Evolutionary conservation across 2,888 invertebrate genomes (phyloP).

Genomic region (Eilema griseolum): DNA sequence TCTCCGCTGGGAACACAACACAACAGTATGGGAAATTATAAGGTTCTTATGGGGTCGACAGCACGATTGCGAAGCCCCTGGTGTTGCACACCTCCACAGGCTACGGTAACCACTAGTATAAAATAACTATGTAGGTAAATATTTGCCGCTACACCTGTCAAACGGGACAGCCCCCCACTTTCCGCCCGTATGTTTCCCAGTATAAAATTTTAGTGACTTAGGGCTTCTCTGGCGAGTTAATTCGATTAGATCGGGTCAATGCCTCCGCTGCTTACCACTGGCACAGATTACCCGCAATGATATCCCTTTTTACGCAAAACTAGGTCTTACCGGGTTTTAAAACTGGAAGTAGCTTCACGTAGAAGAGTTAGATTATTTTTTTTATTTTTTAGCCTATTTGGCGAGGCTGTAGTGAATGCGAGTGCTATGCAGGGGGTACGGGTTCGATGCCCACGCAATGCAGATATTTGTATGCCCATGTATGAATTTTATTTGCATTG

Average conservation of each 20-base stretch:
- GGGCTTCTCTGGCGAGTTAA: conserved; percentile 52
- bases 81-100: too few species aligned
- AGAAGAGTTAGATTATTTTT: not conserved
- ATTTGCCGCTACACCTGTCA: not conserved
- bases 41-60: too few species aligned
- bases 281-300: conserved; percentile 26
- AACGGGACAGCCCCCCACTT: not conserved
- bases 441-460: too few species aligned
- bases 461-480: too few species aligned
- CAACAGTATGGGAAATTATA: too few species aligned
- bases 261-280: conserved; percentile 22
- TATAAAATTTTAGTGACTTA: conserved; percentile 43
- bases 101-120: too few species aligned
- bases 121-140: too few species aligned
- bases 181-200: conserved; percentile 18
- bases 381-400: not conserved
- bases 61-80: too few species aligned
- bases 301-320: conserved; percentile 12
- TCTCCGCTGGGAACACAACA: too few species aligned
- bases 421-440: too few species aligned
- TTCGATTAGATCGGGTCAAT: conserved; percentile 50
- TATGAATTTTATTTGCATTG: too few species aligned
- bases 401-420: too few species aligned
- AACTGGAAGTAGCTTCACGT: not conserved
- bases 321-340: not conserved